These are phyloP conservation scores for Tryphoninae sp. DNA, from an alignment of 2,888 invertebrate genomes.

Conservation along the genomic window DNA sequence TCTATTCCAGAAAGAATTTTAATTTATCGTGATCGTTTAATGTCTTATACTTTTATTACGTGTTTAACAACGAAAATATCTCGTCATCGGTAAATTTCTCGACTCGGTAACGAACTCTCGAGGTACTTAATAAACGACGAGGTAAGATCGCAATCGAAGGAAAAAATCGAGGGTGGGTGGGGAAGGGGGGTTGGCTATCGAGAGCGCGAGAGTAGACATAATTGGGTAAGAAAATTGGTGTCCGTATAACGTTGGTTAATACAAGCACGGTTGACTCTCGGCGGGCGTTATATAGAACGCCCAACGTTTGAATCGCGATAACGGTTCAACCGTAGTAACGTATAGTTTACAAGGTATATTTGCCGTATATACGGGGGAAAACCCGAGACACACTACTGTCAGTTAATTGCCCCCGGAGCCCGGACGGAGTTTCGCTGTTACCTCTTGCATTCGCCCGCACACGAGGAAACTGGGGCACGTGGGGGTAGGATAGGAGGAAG, in stretches of 20 bases:
- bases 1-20: too few species aligned
- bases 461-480: slow-evolving; percentile 1
- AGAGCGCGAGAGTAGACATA: slow-evolving; percentile 47
- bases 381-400: slow-evolving; percentile 52
- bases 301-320: slow-evolving; percentile 48
- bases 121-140: slow-evolving; percentile 9
- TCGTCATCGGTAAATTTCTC: too few species aligned
- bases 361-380: slow-evolving; percentile 10
- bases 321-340: slow-evolving; percentile 32
- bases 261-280: slow-evolving; percentile 13
- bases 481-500: too few species aligned
- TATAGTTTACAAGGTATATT: slow-evolving; percentile 43
- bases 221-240: slow-evolving; percentile 56
- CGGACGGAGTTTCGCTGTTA: slow-evolving; percentile 37
- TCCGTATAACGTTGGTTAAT: slow-evolving; percentile 47
- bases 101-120: too few species aligned
- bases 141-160: slow-evolving; percentile 40
- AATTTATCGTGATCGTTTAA: too few species aligned
- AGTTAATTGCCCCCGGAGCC: slow-evolving; percentile 48
- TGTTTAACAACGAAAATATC: too few species aligned
- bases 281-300: slow-evolving; percentile 10
- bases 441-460: slow-evolving; percentile 16
- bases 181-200: slow-evolving; percentile 15
- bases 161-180: not conserved
- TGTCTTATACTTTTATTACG: too few species aligned